Percentiles rank a stretch among this genome's conserved stretches.
Conservation (phyloP, 2,797 vertebrate species). For the Hipposideros larvatus region DNA sequence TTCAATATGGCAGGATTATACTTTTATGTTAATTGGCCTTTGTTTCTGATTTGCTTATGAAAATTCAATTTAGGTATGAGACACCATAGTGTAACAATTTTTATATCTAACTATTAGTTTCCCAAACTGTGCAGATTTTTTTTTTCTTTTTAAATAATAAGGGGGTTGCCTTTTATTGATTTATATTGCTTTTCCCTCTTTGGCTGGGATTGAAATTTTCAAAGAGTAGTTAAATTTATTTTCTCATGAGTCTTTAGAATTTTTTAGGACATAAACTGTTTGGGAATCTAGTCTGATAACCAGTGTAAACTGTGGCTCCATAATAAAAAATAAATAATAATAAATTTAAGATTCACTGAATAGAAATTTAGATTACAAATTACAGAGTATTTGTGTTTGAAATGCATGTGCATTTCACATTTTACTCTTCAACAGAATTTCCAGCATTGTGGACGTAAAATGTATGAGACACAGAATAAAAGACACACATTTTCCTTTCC, state of each 20-base stretch:
- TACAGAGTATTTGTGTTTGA: not conserved
- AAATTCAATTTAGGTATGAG: not conserved
- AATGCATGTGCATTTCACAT: not conserved
- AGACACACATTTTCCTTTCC: not conserved
- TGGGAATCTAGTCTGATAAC: not conserved
- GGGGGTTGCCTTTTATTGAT: not conserved
- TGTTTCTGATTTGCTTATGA: not conserved
- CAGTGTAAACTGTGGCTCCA: not conserved
- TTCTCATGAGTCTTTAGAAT: not conserved
- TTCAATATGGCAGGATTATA: not conserved
- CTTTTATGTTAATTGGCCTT: not conserved
- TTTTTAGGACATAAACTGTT: not conserved
- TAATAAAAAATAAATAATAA: not conserved
- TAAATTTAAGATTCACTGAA: not conserved
- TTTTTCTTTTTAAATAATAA: not conserved
- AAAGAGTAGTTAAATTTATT: not conserved
- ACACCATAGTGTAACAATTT: not conserved
- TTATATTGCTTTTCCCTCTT: not conserved
- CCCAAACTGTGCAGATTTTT: not conserved
- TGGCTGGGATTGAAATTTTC: not conserved
- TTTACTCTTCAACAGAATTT: not conserved
- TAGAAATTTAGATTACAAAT: not conserved
- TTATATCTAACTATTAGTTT: constrained; percentile 8
- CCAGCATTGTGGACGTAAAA: not conserved
- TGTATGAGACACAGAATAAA: not conserved